phyloP scores from a whole-genome alignment of 2,797 vertebrate species.

The Pogoniulus pusillus region DNA sequence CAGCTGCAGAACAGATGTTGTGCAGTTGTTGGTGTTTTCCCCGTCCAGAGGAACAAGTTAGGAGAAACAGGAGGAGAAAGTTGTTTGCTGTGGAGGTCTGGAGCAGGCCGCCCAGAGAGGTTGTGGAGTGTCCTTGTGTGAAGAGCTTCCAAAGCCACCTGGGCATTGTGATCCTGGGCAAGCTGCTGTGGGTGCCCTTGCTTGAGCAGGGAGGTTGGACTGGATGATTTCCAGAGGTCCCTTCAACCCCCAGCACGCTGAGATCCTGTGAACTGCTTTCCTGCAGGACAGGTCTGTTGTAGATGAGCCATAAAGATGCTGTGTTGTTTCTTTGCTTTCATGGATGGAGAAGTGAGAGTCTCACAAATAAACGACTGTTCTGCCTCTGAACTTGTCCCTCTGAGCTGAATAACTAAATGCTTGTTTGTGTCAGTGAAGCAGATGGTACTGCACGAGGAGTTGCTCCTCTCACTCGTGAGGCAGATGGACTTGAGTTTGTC shows the following conservation, averaged over 20 bases:
- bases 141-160: too few species aligned
- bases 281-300: background rate
- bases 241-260: too few species aligned
- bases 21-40: background rate
- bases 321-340: background rate
- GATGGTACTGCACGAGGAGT: slow-evolving; percentile 18
- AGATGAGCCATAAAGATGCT: background rate
- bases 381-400: background rate
- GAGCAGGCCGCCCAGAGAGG: too few species aligned
- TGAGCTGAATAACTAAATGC: background rate
- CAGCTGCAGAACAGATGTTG: background rate
- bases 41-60: background rate
- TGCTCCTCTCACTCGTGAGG: accelerated
- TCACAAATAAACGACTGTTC: background rate
- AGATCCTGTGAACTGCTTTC: background rate
- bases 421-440: slow-evolving; percentile 41
- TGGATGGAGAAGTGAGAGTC: background rate
- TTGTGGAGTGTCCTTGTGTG: too few species aligned
- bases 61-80: background rate
- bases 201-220: too few species aligned
- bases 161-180: too few species aligned
- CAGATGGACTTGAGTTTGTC: background rate
- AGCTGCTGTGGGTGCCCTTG: too few species aligned
- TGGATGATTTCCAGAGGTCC: too few species aligned
- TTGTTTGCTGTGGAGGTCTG: too few species aligned